A percentile compares a stretch with the other conserved stretches of the same genome.
Evolutionary conservation across 2,797 vertebrate species (phyloP).

Genomic region (Pseudochromis fuscus): DNA sequence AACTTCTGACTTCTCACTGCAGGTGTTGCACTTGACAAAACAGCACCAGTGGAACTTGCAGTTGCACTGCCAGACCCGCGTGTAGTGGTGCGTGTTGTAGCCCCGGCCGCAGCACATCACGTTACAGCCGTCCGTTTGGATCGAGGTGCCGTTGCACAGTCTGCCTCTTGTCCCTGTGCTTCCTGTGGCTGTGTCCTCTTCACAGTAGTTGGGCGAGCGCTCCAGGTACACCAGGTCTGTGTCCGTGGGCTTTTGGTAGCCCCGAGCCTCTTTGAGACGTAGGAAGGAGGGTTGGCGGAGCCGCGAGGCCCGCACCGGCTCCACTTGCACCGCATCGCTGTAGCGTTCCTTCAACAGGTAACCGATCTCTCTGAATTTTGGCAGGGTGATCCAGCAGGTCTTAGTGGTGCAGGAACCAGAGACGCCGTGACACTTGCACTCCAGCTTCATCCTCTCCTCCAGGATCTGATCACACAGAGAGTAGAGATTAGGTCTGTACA

Average conservation of each 20-base stretch:
- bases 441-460: constrained; percentile 96
- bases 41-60: constrained; percentile 99
- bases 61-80: constrained; percentile 97
- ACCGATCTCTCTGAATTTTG: constrained; percentile 97
- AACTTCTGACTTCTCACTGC: constrained; percentile 95
- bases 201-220: constrained; percentile 99
- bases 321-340: constrained; percentile 93
- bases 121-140: constrained; percentile 89
- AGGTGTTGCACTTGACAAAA: constrained; percentile 97
- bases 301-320: constrained; percentile 94
- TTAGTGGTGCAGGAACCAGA: constrained; percentile 98
- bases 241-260: constrained; percentile 96
- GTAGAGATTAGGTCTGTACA: constrained; percentile 14
- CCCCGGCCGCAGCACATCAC: constrained; percentile 98
- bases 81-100: constrained; percentile 97
- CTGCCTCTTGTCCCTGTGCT: constrained; percentile 94
- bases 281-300: constrained; percentile 97
- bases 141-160: constrained; percentile 96
- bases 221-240: constrained; percentile 97
- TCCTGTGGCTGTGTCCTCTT: constrained; percentile 93
- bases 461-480: constrained; percentile 86
- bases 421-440: constrained; percentile 98
- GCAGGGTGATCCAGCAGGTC: constrained; percentile 98
- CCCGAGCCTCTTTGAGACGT: constrained; percentile 94
- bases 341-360: constrained; percentile 96